Percentiles rank a stretch among this genome's conserved stretches.
phyloP scores from a whole-genome alignment of 1,140 invertebrate genomes.

The Orchesella cincta region DNA sequence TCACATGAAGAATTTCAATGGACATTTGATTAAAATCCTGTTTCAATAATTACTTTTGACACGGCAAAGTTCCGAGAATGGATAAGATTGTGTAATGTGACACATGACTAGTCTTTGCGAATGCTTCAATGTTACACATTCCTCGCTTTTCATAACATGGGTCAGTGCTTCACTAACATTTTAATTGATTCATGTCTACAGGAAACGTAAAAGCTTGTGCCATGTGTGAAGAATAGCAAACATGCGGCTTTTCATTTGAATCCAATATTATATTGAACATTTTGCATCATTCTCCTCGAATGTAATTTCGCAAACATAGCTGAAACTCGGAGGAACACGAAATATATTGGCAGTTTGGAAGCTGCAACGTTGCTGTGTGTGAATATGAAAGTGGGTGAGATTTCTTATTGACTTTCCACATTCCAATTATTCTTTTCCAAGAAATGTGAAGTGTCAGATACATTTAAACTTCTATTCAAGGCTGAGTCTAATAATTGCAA shows the following conservation, averaged over 20 bases:
- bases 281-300: neutral
- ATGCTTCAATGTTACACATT: neutral
- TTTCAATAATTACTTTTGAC: slow-evolving; percentile 18
- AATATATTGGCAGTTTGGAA: too few species aligned
- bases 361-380: neutral
- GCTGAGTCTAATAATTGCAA: too few species aligned
- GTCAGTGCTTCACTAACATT: neutral
- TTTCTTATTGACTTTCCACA: neutral
- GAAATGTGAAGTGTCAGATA: neutral
- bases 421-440: neutral
- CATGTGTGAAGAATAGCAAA: too few species aligned
- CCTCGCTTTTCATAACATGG: neutral
- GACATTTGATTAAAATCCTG: slow-evolving; percentile 20
- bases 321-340: too few species aligned
- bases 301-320: neutral
- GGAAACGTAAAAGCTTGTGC: too few species aligned
- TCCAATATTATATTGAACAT: too few species aligned
- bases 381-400: neutral
- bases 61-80: neutral
- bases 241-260: too few species aligned
- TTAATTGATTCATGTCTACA: neutral
- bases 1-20: slow-evolving; percentile 13
- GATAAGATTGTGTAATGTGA: neutral
- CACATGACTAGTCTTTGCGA: neutral
- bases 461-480: neutral